Base-by-base conservation (phyloP, 2,888 invertebrate genomes). In the Crematogaster levior region DNA sequence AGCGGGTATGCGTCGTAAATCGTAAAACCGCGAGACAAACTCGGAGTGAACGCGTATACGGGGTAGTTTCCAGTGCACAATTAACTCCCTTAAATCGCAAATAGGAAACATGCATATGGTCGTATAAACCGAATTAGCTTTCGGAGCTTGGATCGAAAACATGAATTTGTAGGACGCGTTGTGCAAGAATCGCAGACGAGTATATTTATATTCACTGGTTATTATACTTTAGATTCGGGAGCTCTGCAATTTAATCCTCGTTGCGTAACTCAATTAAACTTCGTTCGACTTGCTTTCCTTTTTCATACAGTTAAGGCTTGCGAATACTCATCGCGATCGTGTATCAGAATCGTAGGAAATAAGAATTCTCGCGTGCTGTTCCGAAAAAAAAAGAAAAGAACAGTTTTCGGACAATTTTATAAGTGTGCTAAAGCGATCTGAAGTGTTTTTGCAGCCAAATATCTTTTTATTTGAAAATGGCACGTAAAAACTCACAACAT, bases 1-100 rank as follows among this genome's bases (percentile, higher is more conserved):
- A 80, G 58, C 80, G 65, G 37, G 21, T 34, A 40, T 66, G 79
- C 61, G 72, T 58, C 24, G 68, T 70, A 68, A 84, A 65, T 77
- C 30, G 66, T 51, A 61, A 56, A 81, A 63, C 51, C 65, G 70
- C 60, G 58, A 43, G 27, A 46, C 24, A 34, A 15, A 9, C 24
- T 34, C 43, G 15, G 15, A 18, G 18, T 30, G 51, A 15, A 30
- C 58, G n/a, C 60, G 34, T 63, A 15, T 48, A 37, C 21, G 46
- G 10, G 18, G 53, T 40, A 3, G 24, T 34, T 43, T 79, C 56
- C 21, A 40, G 21, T 15, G 24, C 10, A 46, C 34, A 48, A 80
- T 73, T 70, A 70, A 15, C 34, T 56, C 21, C 43, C 46, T 79
- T 70, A 79, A 79, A 43, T 79, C 24, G 18, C 34, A 46, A 79